phyloP scores from a whole-genome alignment of 2,888 invertebrate genomes.

The Linnaemya vulpina region DNA sequence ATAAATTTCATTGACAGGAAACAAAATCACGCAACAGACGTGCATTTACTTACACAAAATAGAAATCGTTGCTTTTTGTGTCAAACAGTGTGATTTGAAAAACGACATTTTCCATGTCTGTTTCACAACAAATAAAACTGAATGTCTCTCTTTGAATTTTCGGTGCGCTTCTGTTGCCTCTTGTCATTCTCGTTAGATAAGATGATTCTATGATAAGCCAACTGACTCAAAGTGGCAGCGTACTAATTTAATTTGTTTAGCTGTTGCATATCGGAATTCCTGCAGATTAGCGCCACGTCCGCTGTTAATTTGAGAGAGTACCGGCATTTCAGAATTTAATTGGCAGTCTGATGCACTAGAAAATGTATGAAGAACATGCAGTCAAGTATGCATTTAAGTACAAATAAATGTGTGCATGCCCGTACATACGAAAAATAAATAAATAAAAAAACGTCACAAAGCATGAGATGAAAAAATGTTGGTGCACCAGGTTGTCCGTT shows the following conservation, averaged over 20 bases:
- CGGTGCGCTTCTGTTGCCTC: constrained; percentile 13
- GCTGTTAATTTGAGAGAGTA: constrained; percentile 63
- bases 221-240: constrained; percentile 64
- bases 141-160: constrained; percentile 52
- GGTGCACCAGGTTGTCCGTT: constrained; percentile 41
- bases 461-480: constrained; percentile 63
- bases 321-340: constrained; percentile 64
- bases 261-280: constrained; percentile 73
- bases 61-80: neutral
- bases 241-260: constrained; percentile 71
- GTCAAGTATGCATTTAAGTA: neutral
- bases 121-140: neutral
- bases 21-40: neutral
- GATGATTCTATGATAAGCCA: constrained; percentile 58
- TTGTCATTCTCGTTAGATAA: constrained; percentile 41
- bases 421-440: neutral
- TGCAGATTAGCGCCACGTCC: constrained; percentile 71
- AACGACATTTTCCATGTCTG: neutral
- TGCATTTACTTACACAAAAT: neutral
- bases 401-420: neutral
- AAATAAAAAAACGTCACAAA: constrained; percentile 39
- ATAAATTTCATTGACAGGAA: too few relatives aligned
- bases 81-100: neutral
- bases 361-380: neutral
- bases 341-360: constrained; percentile 24